These are phyloP conservation scores for Chondrilla cf. caribensis DNA, from an alignment of 37 sponge, comb jelly and placozoan genomes.

Conservation along the genomic window DNA sequence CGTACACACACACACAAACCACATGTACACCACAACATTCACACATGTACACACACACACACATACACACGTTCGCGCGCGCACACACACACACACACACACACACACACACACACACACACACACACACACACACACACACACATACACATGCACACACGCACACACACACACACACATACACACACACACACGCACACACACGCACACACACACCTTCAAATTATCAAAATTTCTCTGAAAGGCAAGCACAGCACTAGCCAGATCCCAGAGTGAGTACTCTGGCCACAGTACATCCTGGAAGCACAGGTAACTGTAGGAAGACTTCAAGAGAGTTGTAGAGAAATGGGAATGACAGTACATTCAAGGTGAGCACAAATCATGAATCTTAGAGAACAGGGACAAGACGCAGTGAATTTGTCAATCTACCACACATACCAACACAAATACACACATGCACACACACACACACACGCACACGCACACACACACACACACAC, in stretches of 20 bases:
- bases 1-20: background rate
- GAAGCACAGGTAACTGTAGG: conserved; percentile 78
- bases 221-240: conserved; percentile 51
- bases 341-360: background rate
- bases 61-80: background rate
- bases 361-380: no score
- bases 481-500: no score
- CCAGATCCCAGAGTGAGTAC: conserved; percentile 84
- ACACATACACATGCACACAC: background rate
- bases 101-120: background rate
- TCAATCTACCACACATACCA: no score
- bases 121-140: background rate
- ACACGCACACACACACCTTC: conserved; percentile 27
- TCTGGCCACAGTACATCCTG: conserved; percentile 88
- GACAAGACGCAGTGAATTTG: no score
- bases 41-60: background rate
- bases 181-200: background rate
- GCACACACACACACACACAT: background rate
- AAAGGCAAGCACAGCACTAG: conserved; percentile 60
- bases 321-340: conserved; percentile 42
- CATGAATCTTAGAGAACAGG: no score
- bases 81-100: background rate
- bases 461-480: no score
- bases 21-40: background rate
- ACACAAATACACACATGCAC: no score